Evolutionary conservation across 2,113 vertebrate genomes (phyloP), one percentile per base, ranked within the genome.

Genomic region (Microtus ochrogaster): DNA sequence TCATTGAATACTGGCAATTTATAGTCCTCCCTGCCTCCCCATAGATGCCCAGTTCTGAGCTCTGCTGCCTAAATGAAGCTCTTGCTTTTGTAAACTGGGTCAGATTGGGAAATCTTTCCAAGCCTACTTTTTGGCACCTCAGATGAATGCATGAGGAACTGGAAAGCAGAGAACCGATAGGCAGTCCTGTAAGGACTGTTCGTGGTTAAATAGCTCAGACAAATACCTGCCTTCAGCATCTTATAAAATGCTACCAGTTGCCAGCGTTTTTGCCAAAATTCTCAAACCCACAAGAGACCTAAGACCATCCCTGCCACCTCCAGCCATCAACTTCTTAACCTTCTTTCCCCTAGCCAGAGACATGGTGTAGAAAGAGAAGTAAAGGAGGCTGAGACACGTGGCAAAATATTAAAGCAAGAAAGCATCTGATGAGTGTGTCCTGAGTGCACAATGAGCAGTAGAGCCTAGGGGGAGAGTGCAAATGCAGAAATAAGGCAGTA

Each of bases 11-110:
- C 22, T 70, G 0, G 13, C 44, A 24, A 7, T 52, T 73, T 41
- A 55, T 55, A 10, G 1, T 5, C 0, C 26, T 87, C 26, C 12
- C 0, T 70, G 39, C 3, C 8, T 52, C 22, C n/a, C 3, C 0
- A 10, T 4, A 2, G 61, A 14, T 9, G 26, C 74, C 44, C 41
- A 11, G 16, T 61, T 28, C 72, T 73, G 4, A 68, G 49, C 30
- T 12, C 16, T 49, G 5, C 4, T 39, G 3, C 26, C 7, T 0
- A 12, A 61, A 86, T 21, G 26, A 78, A 92, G n/a, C 74, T 30
- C 55, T 55, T 68, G 9, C 39, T 90, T 36, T n/a, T 24, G 89
- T 88, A 49, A 47, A 72, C 30, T 41, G 30, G 30, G 21, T n/a
- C 63, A 55, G 3, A 21, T 58, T 92, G 44, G 58, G 9, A 49